phyloP scores from a whole-genome alignment of 2,888 invertebrate genomes.

The Meteorus colon region DNA sequence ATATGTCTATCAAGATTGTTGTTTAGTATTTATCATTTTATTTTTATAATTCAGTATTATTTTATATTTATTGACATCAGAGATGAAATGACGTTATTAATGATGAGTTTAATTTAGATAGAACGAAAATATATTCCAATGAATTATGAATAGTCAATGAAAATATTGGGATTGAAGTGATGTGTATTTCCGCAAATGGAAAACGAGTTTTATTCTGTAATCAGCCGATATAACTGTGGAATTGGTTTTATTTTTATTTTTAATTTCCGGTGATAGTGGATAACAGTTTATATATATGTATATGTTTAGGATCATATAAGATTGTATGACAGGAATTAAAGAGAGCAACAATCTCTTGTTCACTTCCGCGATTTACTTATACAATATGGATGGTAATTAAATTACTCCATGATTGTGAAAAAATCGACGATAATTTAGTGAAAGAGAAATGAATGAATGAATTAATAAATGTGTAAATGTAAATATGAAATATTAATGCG shows the following conservation, averaged over 20 bases:
- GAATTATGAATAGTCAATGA: too few relatives aligned
- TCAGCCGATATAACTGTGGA: constrained; percentile 13
- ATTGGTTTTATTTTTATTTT: neutral
- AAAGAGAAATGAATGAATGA: neutral
- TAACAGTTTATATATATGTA: too few relatives aligned
- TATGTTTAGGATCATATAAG: neutral
- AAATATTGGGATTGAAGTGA: too few relatives aligned
- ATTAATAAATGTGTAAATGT: neutral
- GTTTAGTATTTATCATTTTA: too few relatives aligned
- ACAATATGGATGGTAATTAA: neutral
- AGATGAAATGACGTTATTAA: neutral
- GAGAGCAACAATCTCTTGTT: neutral
- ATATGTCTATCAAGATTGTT: neutral
- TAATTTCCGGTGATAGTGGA: constrained; percentile 6
- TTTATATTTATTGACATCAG: neutral
- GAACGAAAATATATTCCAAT: too few relatives aligned
- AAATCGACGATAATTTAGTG: neutral
- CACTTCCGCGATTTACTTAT: neutral
- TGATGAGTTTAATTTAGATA: too few relatives aligned
- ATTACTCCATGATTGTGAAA: neutral
- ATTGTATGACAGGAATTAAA: neutral
- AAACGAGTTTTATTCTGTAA: constrained; percentile 35
- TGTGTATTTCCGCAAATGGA: neutral
- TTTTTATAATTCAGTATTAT: too few relatives aligned
- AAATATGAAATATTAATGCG: neutral